These are phyloP conservation scores for Drosophila nr. fundita DNA, from an alignment of 2,888 invertebrate species.

Conservation along the genomic window DNA sequence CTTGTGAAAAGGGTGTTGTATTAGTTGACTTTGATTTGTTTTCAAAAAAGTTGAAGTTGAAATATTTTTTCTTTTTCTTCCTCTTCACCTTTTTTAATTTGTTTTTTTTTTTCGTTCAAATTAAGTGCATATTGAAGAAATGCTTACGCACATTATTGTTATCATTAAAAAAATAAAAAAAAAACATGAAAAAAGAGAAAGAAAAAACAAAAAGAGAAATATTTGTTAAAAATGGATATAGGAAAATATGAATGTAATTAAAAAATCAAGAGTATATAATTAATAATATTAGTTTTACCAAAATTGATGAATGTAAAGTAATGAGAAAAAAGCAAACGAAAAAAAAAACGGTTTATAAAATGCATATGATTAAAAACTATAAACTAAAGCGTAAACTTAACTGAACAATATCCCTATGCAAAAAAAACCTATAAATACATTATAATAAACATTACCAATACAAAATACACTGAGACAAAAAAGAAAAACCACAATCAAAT, in stretches of 20 bases:
- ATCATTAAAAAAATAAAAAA: constrained; percentile 53
- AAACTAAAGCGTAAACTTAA: constrained; percentile 65
- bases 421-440: constrained; percentile 43
- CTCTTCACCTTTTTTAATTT: constrained; percentile 8
- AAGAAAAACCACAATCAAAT: constrained; percentile 30
- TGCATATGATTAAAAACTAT: constrained; percentile 69
- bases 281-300: constrained; percentile 75
- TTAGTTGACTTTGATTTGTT: constrained; percentile 37
- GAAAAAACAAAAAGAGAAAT: constrained; percentile 43
- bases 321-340: constrained; percentile 28
- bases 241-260: constrained; percentile 42
- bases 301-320: constrained; percentile 76
- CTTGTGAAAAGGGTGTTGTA: constrained; percentile 51
- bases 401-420: constrained; percentile 71
- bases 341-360: constrained; percentile 59
- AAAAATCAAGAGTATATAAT: constrained; percentile 57
- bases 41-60: constrained; percentile 7
- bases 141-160: constrained; percentile 79
- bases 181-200: constrained; percentile 29
- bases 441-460: constrained; percentile 43
- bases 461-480: constrained; percentile 56
- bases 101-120: constrained; percentile 35
- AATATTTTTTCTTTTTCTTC: constrained; percentile 18
- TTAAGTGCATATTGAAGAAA: constrained; percentile 42
- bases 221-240: constrained; percentile 66